A percentile compares a stretch with the other conserved stretches of the same genome.
Conservation (phyloP, 2,888 invertebrate species). For the Drosophila infuscata region DNA sequence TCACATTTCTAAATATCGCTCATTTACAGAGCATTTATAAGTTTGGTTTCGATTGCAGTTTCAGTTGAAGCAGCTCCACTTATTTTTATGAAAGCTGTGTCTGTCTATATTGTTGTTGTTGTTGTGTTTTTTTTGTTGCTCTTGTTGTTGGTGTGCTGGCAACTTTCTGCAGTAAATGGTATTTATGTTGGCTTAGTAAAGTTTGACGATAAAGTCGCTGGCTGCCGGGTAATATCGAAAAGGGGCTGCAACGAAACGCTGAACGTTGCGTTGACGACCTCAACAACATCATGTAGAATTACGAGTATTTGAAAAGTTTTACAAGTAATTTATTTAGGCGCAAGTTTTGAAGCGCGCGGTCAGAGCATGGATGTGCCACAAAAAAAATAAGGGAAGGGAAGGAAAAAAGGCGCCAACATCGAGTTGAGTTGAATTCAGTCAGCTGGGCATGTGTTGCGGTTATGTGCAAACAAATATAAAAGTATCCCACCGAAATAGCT, state of each 20-base stretch:
- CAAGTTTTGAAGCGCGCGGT: slow-evolving; percentile 71
- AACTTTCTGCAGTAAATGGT: slow-evolving; percentile 80
- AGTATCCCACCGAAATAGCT: slow-evolving; percentile 78
- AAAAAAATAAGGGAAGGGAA: slow-evolving; percentile 8
- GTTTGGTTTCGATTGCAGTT: not conserved
- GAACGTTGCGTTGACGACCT: slow-evolving; percentile 74
- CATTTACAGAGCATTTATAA: slow-evolving; percentile 29
- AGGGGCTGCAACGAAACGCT: slow-evolving; percentile 33
- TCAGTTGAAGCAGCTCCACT: slow-evolving; percentile 47
- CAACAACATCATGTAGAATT: slow-evolving; percentile 80
- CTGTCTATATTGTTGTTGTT: slow-evolving; percentile 10
- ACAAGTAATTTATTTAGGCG: slow-evolving; percentile 81
- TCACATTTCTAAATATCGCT: not conserved
- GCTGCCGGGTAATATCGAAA: slow-evolving; percentile 51
- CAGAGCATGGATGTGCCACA: slow-evolving; percentile 48
- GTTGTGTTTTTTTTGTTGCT: slow-evolving; percentile 6
- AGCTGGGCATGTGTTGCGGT: slow-evolving; percentile 72
- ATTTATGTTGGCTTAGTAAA: slow-evolving; percentile 80
- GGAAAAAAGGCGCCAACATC: slow-evolving; percentile 21
- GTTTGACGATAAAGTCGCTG: slow-evolving; percentile 71
- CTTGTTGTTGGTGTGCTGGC: slow-evolving; percentile 53
- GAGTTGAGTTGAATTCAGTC: slow-evolving; percentile 21
- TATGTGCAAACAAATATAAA: slow-evolving; percentile 79
- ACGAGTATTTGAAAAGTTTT: slow-evolving; percentile 81
- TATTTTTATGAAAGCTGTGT: slow-evolving; percentile 64